Evolutionary conservation across 2,888 invertebrate genomes (phyloP).

Genomic region (Andrena minutula): DNA sequence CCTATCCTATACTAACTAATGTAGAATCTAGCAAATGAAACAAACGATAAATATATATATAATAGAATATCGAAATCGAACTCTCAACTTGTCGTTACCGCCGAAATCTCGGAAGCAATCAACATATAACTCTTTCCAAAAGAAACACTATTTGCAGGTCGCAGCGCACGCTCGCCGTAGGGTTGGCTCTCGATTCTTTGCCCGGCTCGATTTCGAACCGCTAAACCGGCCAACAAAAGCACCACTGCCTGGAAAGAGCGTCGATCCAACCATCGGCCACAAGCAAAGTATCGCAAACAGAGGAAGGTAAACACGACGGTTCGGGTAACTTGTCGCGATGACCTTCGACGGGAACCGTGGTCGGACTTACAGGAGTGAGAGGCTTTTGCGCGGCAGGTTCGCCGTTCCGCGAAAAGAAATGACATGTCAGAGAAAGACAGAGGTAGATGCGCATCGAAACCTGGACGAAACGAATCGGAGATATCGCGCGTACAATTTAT

Average conservation of each 20-base stretch:
- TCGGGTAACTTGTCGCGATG: conserved; percentile 1
- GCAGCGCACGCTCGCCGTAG: neutral
- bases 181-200: neutral
- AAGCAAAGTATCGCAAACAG: conserved; percentile 29
- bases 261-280: conserved; percentile 8
- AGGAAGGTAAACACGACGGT: conserved; percentile 39
- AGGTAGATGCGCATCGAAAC: neutral
- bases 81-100: neutral
- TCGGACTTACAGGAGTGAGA: conserved; percentile 44
- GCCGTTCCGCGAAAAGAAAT: conserved; percentile 2
- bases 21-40: conserved; percentile 14
- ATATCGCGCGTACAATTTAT: neutral
- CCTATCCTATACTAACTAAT: conserved; percentile 11
- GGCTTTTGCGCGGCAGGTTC: conserved; percentile 10
- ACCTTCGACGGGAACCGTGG: conserved; percentile 43
- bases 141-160: neutral
- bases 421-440: neutral
- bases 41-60: conserved; percentile 14
- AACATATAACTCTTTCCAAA: neutral
- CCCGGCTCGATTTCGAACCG: neutral
- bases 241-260: conserved; percentile 35
- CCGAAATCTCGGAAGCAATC: neutral
- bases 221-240: conserved; percentile 2
- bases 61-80: conserved; percentile 21
- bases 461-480: conserved; percentile 6